Conservation (phyloP, 2,797 vertebrate species). For the Hoplostethus atlanticus region DNA sequence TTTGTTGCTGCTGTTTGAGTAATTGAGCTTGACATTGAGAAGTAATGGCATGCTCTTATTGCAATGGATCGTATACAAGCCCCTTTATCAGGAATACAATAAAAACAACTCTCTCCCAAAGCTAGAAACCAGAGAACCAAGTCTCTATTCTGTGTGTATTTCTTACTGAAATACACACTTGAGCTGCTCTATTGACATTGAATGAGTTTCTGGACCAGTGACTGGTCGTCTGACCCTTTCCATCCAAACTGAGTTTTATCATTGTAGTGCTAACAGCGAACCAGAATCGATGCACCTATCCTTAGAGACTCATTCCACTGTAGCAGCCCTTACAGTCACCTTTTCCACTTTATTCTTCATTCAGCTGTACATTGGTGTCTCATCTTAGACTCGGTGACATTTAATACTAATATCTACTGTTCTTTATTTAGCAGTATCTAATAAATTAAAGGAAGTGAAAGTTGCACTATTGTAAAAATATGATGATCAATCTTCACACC, state of each 20-base stretch:
- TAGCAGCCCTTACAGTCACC: too few relatives aligned
- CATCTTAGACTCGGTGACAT: too few relatives aligned
- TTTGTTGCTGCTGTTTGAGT: neutral
- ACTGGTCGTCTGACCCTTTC: too few relatives aligned
- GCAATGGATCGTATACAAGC: constrained; percentile 12
- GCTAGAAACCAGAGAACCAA: neutral
- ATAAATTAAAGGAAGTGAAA: too few relatives aligned
- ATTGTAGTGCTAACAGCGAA: neutral
- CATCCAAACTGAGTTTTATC: neutral
- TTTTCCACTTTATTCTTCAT: too few relatives aligned
- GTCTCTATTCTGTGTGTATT: neutral
- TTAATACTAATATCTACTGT: too few relatives aligned
- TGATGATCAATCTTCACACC: too few relatives aligned
- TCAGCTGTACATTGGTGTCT: too few relatives aligned
- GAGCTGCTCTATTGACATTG: neutral
- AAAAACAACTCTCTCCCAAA: neutral
- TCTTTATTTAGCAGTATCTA: too few relatives aligned
- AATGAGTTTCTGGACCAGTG: neutral
- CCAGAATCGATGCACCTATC: neutral
- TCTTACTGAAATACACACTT: neutral
- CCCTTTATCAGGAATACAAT: neutral
- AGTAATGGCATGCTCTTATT: neutral
- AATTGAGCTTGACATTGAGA: neutral
- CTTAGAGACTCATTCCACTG: neutral
- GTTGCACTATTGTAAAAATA: too few relatives aligned